Evolutionary conservation across 2,113 vertebrate genomes (phyloP).

Genomic region (Condylura cristata): DNA sequence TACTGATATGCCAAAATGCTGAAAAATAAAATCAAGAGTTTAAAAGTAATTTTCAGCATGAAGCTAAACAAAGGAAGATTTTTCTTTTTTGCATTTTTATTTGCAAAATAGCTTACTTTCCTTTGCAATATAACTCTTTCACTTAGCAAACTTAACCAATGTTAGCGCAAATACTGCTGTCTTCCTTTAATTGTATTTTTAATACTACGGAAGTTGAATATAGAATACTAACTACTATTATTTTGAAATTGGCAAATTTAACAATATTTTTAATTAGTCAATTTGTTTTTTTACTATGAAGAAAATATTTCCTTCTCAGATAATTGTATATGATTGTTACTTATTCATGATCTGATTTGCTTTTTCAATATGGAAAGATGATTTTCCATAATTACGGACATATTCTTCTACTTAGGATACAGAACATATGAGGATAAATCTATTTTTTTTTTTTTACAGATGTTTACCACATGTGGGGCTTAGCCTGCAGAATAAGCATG

Average conservation of each 20-base stretch:
- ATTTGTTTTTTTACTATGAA: constrained; percentile 5
- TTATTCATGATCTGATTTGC: constrained; percentile 22
- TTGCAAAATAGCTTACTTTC: constrained; percentile 35
- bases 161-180: constrained; percentile 8
- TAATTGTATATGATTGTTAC: not conserved
- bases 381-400: constrained; percentile 43
- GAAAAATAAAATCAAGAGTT: constrained; percentile 21
- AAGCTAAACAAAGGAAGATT: not conserved
- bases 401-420: constrained; percentile 49
- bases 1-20: not conserved
- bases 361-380: constrained; percentile 42
- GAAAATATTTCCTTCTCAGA: not conserved
- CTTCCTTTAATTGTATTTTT: constrained; percentile 27
- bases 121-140: constrained; percentile 6
- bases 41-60: not conserved
- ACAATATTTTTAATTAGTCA: not conserved
- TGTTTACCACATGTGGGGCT: constrained; percentile 83
- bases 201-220: not conserved
- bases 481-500: constrained; percentile 75
- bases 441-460: constrained; percentile 77
- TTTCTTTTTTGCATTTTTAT: not conserved
- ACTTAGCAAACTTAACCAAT: constrained; percentile 31
- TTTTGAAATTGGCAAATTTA: constrained; percentile 45
- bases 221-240: constrained; percentile 19
- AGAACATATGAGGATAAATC: constrained; percentile 70